phyloP scores from a whole-genome alignment of 2,113 vertebrate genomes.

The Gnathonemus echidnorhynchus region DNA sequence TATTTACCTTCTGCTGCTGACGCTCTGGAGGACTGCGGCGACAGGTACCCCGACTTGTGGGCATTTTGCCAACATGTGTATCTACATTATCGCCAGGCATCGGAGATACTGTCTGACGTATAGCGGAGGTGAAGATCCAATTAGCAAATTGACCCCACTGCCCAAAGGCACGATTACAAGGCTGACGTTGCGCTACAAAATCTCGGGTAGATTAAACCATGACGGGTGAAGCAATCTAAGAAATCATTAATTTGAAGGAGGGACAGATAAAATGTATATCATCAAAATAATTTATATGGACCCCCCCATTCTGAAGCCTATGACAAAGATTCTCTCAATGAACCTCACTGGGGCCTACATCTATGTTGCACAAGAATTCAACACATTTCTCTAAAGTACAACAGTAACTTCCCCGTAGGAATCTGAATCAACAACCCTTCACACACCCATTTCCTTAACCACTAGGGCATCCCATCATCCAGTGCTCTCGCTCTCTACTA shows the following conservation, averaged over 20 bases:
- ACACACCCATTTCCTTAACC: neutral
- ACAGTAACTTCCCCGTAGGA: neutral
- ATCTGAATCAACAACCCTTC: neutral
- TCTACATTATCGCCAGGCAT: conserved; percentile 36
- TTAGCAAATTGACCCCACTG: conserved; percentile 45
- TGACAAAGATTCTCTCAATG: neutral
- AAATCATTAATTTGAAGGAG: neutral
- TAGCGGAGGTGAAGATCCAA: conserved; percentile 44
- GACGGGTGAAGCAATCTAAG: neutral
- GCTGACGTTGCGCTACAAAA: conserved; percentile 29
- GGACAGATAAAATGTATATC: neutral
- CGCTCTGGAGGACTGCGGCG: neutral
- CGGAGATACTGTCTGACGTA: conserved; percentile 50
- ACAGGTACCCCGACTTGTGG: neutral
- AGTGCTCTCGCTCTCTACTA: neutral
- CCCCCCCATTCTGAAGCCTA: neutral
- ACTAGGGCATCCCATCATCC: neutral
- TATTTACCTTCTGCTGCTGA: neutral
- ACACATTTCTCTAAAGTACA: neutral
- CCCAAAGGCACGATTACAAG: conserved; percentile 22
- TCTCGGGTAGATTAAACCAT: conserved; percentile 36
- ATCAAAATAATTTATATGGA: neutral
- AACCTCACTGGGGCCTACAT: neutral
- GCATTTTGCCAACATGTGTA: conserved; percentile 6
- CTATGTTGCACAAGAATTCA: neutral